Conservation (phyloP, 2,888 invertebrate species). For the Drosophila neutralis region DNA sequence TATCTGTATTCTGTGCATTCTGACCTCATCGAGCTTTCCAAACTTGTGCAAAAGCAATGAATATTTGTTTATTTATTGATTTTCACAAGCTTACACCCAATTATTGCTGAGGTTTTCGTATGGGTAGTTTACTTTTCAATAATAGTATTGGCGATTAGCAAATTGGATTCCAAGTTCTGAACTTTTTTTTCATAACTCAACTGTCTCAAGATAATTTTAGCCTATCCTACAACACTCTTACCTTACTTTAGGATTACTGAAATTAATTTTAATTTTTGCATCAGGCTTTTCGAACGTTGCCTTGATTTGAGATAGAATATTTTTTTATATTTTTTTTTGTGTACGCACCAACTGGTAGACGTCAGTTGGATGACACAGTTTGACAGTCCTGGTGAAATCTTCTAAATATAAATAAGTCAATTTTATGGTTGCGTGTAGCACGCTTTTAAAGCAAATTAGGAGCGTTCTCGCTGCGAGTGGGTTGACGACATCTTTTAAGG, state of each 20-base stretch:
- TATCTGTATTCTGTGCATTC: background rate
- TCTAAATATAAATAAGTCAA: constrained; percentile 22
- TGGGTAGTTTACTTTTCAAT: background rate
- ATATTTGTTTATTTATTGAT: background rate
- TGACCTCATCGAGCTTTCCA: background rate
- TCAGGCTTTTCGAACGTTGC: background rate
- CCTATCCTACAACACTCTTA: background rate
- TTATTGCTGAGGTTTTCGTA: background rate
- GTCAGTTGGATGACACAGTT: constrained; percentile 1
- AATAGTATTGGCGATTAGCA: background rate
- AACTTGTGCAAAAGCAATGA: background rate
- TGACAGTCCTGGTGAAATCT: constrained; percentile 9
- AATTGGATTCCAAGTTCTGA: background rate
- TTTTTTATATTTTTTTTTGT: background rate
- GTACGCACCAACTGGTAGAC: background rate
- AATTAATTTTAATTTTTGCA: background rate
- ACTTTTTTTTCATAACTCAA: background rate
- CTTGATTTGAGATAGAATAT: background rate
- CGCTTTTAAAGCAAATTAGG: constrained; percentile 22
- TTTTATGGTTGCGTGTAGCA: constrained; percentile 2
- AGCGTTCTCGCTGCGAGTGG: background rate
- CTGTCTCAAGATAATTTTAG: background rate
- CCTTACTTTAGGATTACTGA: background rate
- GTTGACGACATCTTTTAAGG: constrained; percentile 19
- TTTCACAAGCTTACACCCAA: background rate